A percentile compares a stretch with the other conserved stretches of the same genome.
phyloP scores from a whole-genome alignment of 2,113 vertebrate species.

The Chaetodon trifascialis region DNA sequence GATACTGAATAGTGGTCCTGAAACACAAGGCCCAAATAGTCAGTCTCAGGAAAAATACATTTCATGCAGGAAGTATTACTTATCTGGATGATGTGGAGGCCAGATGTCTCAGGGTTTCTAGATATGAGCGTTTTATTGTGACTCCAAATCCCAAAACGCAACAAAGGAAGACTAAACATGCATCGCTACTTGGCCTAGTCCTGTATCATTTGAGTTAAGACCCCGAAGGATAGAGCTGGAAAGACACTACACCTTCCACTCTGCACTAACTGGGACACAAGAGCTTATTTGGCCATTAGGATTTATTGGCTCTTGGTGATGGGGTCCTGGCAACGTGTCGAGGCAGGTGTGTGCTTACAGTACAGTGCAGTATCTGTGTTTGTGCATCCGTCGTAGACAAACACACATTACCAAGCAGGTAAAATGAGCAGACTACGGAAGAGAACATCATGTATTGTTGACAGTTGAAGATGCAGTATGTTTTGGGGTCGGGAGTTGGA shows the following conservation, averaged over 20 bases:
- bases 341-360: constrained; percentile 11
- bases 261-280: constrained; percentile 23
- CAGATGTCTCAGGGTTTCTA: constrained; percentile 26
- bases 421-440: neutral
- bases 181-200: too few relatives aligned
- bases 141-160: neutral
- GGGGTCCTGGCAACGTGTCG: constrained; percentile 46
- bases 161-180: neutral
- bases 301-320: constrained; percentile 57
- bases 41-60: neutral
- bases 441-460: neutral
- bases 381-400: neutral
- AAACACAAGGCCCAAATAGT: constrained; percentile 34
- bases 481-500: neutral
- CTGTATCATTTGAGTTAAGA: neutral
- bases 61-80: neutral
- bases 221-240: neutral
- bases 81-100: neutral
- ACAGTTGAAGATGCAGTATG: neutral
- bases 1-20: constrained; percentile 45
- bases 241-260: neutral
- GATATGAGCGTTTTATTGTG: constrained; percentile 35
- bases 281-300: constrained; percentile 41
- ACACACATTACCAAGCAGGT: neutral
- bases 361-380: neutral